phyloP scores from a whole-genome alignment of 2,888 invertebrate species.

The Isoperla grammatica region DNA sequence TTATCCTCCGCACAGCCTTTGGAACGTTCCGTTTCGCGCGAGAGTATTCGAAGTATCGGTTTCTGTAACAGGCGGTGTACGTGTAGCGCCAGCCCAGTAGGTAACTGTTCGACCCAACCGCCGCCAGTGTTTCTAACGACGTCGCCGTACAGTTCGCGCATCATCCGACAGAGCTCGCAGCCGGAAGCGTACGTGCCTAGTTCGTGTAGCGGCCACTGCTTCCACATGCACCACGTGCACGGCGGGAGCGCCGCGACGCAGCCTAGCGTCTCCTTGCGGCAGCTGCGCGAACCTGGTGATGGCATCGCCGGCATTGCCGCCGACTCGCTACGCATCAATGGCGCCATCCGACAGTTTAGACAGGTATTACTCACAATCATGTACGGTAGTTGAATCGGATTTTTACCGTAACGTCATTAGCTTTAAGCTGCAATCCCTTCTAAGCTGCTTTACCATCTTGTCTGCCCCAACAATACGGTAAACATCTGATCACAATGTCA shows the following conservation, averaged over 20 bases:
- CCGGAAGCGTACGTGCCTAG: slow-evolving; percentile 60
- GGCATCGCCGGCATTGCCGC: slow-evolving; percentile 94
- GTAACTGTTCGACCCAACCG: slow-evolving; percentile 51
- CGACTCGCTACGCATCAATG: slow-evolving; percentile 92
- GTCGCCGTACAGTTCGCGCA: slow-evolving; percentile 61
- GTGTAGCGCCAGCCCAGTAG: slow-evolving; percentile 40
- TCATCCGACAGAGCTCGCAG: slow-evolving; percentile 84
- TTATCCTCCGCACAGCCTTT: slow-evolving; percentile 60
- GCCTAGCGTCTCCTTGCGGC: slow-evolving; percentile 80
- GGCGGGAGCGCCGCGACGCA: slow-evolving; percentile 50
- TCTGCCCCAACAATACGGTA: too few species aligned
- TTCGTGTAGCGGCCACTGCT: slow-evolving; percentile 52
- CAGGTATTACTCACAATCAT: slow-evolving; percentile 58
- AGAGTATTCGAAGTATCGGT: slow-evolving; percentile 56
- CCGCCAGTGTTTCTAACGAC: slow-evolving; percentile 68
- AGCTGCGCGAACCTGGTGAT: slow-evolving; percentile 74
- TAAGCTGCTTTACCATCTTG: too few species aligned
- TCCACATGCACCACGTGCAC: slow-evolving; percentile 48
- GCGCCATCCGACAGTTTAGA: slow-evolving; percentile 93
- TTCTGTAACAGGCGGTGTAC: slow-evolving; percentile 50
- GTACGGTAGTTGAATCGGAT: too few species aligned
- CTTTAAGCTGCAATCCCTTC: too few species aligned
- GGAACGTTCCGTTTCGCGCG: slow-evolving; percentile 78
- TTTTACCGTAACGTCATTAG: too few species aligned
- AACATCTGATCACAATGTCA: too few species aligned